Evolutionary conservation across 2,888 invertebrate genomes (phyloP), one percentile per base, ranked within the genome.

Genomic region (Harmothoe impar): DNA sequence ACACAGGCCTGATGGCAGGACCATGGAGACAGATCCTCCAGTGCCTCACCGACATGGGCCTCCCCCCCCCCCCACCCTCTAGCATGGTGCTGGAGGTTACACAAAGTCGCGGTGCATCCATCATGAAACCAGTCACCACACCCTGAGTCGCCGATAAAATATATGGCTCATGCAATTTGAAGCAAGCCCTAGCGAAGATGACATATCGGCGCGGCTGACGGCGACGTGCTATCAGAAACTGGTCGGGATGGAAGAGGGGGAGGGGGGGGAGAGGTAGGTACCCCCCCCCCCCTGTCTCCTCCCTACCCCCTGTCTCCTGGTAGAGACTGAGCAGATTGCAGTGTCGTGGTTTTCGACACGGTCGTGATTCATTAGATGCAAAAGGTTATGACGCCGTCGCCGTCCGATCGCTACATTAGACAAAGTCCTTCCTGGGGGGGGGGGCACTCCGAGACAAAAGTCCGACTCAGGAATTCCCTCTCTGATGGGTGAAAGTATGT

Each of bases 121-220:
- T 81, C 81, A 81, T 81, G 7, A 12, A 43, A n/a, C 77, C 62
- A 77, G 77, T 25, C 31, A 25, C n/a, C 81, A 23, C 1, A 3
- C 7, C 15, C 33, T 23, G 81, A 81, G 33, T 35, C 81, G 33
- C n/a, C 81, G 3, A 81, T 81, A 81, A 81, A 81, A 81, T 81
- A 23, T 43, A 81, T 43, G 77, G 0, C 81, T 81, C 81, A 81
- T 81, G 81, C 81, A 81, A 81, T 43, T 81, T 81, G 81, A 81
- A 81, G 81, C 43, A 81, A 23, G 23, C 33, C 35, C 81, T 20
- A 43, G 1, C 20, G 43, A 23, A 25, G 33, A 81, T 81, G 81
- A 81, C 25, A 17, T 81, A 81, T 81, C n/a, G 43, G 81, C 43
- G 25, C 0, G 72, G 20, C 72, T 72, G 31, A 25, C 25, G 25